Base-by-base conservation (phyloP, 1,140 invertebrate genomes). In the Planococcus citri region DNA sequence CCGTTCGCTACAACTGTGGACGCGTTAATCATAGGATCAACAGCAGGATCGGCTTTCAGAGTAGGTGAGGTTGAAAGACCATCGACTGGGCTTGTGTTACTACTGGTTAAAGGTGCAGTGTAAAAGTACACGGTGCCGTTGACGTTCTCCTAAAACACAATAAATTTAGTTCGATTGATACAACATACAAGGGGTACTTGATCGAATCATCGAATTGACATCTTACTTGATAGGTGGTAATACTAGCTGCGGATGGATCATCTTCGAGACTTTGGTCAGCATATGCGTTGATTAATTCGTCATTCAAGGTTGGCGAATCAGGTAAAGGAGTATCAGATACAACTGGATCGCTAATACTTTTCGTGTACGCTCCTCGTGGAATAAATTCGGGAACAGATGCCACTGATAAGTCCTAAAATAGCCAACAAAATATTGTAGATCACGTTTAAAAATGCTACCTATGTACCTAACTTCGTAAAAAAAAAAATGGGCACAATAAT, bases 71-170 rank as follows among this genome's bases (percentile, higher is more conserved):
- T 64, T 24, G 60, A 64, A 25, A 64, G 60, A 14, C 60, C 60
- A 25, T 64, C 60, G 10, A 64, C 60, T 9, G 60, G 60, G 17
- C 60, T 64, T 12, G 60, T 64, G 17, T 64, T 64, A 25, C 22
- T 64, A 64, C 60, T 64, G 3, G 51, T 58, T 25, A 64, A 64
- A 17, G 78, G 78, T 41, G 83, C 78, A 38, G 83, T 78, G 74
- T 94, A 96, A 80, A 94, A 96, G 79, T 96, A 96, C 6, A 92
- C 95, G 21, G 94, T 95, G 22, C 94, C 94, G 61, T 91, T 91
- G 71, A 95, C 91, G 83, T 93, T 94, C 78, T 94, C 92, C 85
- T 94, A 79, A 20, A 78, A 77, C 8, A 37, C 6, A 20, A 70
- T 22, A 12, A 51, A 51, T 57, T 69, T 25, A 69, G n/a, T 37